A percentile compares a stretch with the other conserved stretches of the same genome.
phyloP scores from a whole-genome alignment of 2,797 vertebrate species.

The Alca torda region DNA sequence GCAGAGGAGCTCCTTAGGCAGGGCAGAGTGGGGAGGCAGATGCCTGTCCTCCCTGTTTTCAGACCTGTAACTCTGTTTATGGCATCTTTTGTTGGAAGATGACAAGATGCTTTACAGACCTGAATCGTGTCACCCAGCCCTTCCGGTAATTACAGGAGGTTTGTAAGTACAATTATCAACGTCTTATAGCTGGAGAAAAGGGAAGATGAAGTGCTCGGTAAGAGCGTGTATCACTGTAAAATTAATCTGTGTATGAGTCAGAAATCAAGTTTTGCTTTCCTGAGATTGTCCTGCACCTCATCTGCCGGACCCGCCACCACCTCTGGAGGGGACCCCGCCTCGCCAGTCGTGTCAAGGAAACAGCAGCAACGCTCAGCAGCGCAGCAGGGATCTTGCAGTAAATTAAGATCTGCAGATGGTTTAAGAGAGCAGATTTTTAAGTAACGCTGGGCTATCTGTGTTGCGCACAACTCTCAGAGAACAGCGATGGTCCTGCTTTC shows the following conservation, averaged over 20 bases:
- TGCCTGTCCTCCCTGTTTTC: not conserved
- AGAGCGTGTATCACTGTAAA: not conserved
- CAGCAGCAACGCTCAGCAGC: not conserved
- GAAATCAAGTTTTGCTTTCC: not conserved
- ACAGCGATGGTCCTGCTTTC: not conserved
- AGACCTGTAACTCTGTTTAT: not conserved
- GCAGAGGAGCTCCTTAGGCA: not conserved
- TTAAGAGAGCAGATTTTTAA: not conserved
- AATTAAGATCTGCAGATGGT: not conserved
- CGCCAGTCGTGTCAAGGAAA: not conserved
- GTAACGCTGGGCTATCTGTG: not conserved
- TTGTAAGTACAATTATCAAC: not conserved
- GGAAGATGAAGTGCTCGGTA: not conserved
- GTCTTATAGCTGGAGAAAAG: not conserved
- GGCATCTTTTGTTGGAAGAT: not conserved
- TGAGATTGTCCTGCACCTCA: accelerated
- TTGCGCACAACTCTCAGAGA: not conserved
- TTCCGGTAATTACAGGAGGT: not conserved
- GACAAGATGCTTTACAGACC: not conserved
- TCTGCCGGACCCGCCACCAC: accelerated
- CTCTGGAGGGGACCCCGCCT: not conserved
- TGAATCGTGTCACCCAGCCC: not conserved
- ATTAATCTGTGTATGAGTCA: not conserved
- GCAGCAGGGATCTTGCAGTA: not conserved
- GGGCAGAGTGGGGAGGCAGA: not conserved